A percentile compares a stretch with the other conserved stretches of the same genome.
These are phyloP conservation scores for Drosophila persimilis DNA, from an alignment of 1,140 invertebrate species.

Conservation along the genomic window DNA sequence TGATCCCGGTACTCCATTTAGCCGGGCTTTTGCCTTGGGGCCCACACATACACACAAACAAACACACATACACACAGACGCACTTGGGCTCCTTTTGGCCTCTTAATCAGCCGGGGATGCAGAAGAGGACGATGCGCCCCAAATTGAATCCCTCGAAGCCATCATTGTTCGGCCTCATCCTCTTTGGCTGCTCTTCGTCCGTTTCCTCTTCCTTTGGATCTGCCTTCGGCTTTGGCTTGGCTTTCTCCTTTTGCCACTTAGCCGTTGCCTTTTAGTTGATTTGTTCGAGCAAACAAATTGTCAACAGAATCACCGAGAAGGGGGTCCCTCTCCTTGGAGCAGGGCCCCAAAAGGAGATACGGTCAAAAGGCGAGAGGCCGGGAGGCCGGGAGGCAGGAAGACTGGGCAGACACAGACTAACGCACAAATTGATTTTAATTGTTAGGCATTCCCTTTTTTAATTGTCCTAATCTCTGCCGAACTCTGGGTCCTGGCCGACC, in stretches of 20 bases:
- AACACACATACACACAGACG: not conserved
- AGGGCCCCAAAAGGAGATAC: slow-evolving; percentile 6
- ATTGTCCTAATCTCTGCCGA: slow-evolving; percentile 75
- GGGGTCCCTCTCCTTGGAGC: not conserved
- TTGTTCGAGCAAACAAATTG: slow-evolving; percentile 78
- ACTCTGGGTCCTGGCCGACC: slow-evolving; percentile 43
- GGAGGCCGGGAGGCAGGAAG: not conserved
- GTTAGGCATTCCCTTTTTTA: slow-evolving; percentile 79
- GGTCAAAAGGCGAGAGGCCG: slow-evolving; percentile 11
- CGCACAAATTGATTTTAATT: slow-evolving; percentile 80
- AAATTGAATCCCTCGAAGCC: slow-evolving; percentile 40
- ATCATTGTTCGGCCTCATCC: slow-evolving; percentile 48
- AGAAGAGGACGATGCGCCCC: not conserved
- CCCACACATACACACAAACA: slow-evolving; percentile 30
- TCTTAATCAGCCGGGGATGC: slow-evolving; percentile 32
- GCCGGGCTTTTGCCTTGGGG: too few relatives aligned
- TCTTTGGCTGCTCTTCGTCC: too few relatives aligned
- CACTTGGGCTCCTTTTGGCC: slow-evolving; percentile 30
- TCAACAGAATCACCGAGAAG: slow-evolving; percentile 54
- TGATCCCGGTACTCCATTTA: slow-evolving; percentile 3
- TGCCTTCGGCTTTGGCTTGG: slow-evolving; percentile 48
- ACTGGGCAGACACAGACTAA: slow-evolving; percentile 11
- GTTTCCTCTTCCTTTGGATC: too few relatives aligned
- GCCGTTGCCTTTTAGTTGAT: slow-evolving; percentile 70
- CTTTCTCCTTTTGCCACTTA: slow-evolving; percentile 51